Percentiles rank a stretch among this genome's conserved stretches.
phyloP scores from a whole-genome alignment of 2,888 invertebrate genomes.

The Hydrotaea cyrtoneurina region DNA sequence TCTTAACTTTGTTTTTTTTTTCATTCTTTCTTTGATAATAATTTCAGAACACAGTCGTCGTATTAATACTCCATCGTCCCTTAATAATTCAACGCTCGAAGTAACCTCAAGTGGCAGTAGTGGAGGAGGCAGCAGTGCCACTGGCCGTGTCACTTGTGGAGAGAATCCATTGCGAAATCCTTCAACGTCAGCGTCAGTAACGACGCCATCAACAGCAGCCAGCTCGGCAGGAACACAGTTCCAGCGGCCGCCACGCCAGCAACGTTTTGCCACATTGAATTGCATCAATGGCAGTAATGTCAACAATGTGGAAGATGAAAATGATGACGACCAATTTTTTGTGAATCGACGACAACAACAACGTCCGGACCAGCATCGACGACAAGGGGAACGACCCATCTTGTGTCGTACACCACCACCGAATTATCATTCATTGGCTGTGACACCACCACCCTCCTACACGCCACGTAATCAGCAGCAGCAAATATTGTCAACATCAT shows the following conservation, averaged over 20 bases:
- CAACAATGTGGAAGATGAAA: slow-evolving; percentile 49
- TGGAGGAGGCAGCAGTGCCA: background rate
- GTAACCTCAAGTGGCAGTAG: slow-evolving; percentile 57
- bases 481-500: slow-evolving; percentile 36
- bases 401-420: slow-evolving; percentile 72
- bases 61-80: slow-evolving; percentile 50
- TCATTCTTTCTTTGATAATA: slow-evolving; percentile 48
- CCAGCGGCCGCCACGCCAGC: too few species aligned
- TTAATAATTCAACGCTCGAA: slow-evolving; percentile 60
- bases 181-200: slow-evolving; percentile 44
- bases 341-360: slow-evolving; percentile 46
- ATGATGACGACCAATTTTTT: slow-evolving; percentile 13
- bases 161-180: slow-evolving; percentile 26
- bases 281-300: slow-evolving; percentile 60
- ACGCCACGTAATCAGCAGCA: slow-evolving; percentile 69
- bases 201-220: slow-evolving; percentile 24
- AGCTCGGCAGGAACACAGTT: slow-evolving; percentile 44
- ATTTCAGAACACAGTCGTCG: slow-evolving; percentile 59
- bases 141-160: slow-evolving; percentile 41
- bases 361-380: slow-evolving; percentile 48
- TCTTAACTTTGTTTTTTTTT: slow-evolving; percentile 23
- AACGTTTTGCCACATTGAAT: slow-evolving; percentile 65
- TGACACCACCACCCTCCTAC: slow-evolving; percentile 79
- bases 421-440: slow-evolving; percentile 73
- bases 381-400: slow-evolving; percentile 36